Base-by-base conservation (phyloP, 2,888 invertebrate genomes). In the Dusona sp. region DNA sequence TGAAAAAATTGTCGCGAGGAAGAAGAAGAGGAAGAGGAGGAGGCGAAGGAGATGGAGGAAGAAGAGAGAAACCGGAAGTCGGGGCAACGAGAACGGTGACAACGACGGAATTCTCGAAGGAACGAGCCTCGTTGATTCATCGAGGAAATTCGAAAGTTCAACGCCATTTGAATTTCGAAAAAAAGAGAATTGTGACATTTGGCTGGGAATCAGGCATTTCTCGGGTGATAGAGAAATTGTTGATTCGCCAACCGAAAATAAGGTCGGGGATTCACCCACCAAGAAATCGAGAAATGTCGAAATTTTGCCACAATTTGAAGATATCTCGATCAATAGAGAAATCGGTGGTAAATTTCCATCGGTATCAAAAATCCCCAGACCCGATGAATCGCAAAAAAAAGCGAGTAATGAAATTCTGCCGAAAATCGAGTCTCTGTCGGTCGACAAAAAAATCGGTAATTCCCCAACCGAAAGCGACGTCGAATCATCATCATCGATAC, bases 1-100 rank as follows among this genome's bases (percentile, higher is more conserved):
- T 73, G 82, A 68, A 38, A 72, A 86, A 79, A 80, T 75, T 77
- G 67, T 85, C 86, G 74, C 86, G 78, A 90, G 88, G 89, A 91
- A 90, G 89, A 92, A 90, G 90, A 92, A 90, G 87, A 89, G 88
- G 81, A 81, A 82, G 78, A 72, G 78, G 33, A 65, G 65, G 51
- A 36, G 51, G 36, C 11, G 36, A 3, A 36, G 38, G 36, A 61
- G 57, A 61, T 61, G 57, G 57, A 61, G 57, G 29, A 61, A 61
- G 16, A 61, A 61, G 57, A 61, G 57, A 61, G 57, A 36, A 1
- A n/a, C 33, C 65, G 65, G 36, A 3, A 65, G 33, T 38, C 8
- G 33, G 0, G 38, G 11, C 9, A 38, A n/a, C 36, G 65, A 65
- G 29, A 48, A 51, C 19, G 29, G 29, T n/a, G 48, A 72, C 45